Percentiles rank a stretch among this genome's conserved stretches.
These are phyloP conservation scores for Stegostoma tigrinum DNA, from an alignment of 2,113 vertebrate species.

Conservation along the genomic window DNA sequence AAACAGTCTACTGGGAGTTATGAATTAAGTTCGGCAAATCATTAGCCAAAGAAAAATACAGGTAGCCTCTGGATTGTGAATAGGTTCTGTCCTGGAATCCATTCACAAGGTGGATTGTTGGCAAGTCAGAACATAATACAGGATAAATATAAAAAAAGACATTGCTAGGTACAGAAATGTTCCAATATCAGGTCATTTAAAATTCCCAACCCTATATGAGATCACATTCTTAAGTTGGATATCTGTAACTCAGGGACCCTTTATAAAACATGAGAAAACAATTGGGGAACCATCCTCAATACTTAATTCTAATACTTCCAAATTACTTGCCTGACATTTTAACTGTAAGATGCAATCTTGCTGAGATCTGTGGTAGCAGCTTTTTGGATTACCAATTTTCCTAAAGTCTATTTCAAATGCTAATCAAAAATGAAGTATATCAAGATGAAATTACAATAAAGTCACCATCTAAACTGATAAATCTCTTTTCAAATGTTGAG, in stretches of 20 bases:
- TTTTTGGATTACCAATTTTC: neutral
- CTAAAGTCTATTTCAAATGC: neutral
- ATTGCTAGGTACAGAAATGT: too few species aligned
- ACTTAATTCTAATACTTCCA: neutral
- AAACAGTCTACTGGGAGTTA: neutral
- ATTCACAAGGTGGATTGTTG: too few species aligned
- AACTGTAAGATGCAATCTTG: neutral
- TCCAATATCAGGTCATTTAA: too few species aligned
- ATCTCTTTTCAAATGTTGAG: neutral
- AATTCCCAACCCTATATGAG: too few species aligned
- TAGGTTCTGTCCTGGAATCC: too few species aligned
- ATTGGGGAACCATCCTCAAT: neutral
- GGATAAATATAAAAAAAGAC: too few species aligned
- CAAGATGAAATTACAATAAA: neutral
- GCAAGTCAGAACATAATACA: too few species aligned
- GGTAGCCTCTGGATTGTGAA: too few species aligned
- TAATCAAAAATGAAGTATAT: neutral
- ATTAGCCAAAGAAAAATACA: too few species aligned
- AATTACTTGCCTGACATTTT: neutral
- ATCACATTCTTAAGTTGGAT: too few species aligned
- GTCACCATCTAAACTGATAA: neutral
- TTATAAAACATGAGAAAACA: too few species aligned
- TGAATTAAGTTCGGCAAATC: neutral
- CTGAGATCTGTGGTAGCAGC: neutral
- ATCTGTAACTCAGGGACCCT: too few species aligned